A percentile compares a stretch with the other conserved stretches of the same genome.
Evolutionary conservation across 92 coral and sea anemone species (phyloP).

Genomic region (Porites evermanni): DNA sequence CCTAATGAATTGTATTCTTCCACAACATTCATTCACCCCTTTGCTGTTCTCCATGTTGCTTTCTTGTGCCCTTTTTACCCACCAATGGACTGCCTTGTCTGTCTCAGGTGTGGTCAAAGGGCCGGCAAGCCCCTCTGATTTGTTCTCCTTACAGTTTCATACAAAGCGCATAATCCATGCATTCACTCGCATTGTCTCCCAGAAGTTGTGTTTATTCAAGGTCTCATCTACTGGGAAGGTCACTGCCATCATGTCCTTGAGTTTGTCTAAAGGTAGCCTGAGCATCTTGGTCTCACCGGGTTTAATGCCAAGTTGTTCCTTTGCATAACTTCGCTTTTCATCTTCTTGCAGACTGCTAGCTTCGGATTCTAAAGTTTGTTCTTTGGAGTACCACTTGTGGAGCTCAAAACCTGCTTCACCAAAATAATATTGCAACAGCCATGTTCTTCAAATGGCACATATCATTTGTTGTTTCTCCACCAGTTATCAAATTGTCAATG

Average conservation of each 20-base stretch:
- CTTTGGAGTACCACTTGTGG: neutral
- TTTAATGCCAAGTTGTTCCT: neutral
- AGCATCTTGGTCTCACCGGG: conserved; percentile 37
- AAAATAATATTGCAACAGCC: neutral
- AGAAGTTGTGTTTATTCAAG: neutral
- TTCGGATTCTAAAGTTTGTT: too few species aligned
- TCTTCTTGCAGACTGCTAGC: neutral
- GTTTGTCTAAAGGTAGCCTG: conserved; percentile 40
- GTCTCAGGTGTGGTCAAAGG: conserved; percentile 71
- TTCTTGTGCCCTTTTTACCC: conserved; percentile 46
- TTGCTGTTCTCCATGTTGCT: conserved; percentile 5
- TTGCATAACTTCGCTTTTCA: conserved; percentile 9
- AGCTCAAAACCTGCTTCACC: neutral
- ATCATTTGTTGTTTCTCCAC: too few species aligned
- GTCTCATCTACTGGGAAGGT: neutral
- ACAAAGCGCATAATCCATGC: conserved; percentile 56
- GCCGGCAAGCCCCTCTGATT: conserved; percentile 23
- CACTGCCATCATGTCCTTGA: too few species aligned
- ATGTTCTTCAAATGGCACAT: too few species aligned
- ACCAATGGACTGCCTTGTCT: conserved; percentile 40
- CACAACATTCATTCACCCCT: conserved; percentile 7
- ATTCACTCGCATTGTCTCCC: conserved; percentile 52
- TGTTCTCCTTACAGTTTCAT: conserved; percentile 35
- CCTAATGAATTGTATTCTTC: conserved; percentile 35
- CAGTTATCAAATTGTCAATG: neutral